A percentile compares a stretch with the other conserved stretches of the same genome.
Conservation (phyloP, 1,140 invertebrate genomes). For the Adoxophyes honmai region DNA sequence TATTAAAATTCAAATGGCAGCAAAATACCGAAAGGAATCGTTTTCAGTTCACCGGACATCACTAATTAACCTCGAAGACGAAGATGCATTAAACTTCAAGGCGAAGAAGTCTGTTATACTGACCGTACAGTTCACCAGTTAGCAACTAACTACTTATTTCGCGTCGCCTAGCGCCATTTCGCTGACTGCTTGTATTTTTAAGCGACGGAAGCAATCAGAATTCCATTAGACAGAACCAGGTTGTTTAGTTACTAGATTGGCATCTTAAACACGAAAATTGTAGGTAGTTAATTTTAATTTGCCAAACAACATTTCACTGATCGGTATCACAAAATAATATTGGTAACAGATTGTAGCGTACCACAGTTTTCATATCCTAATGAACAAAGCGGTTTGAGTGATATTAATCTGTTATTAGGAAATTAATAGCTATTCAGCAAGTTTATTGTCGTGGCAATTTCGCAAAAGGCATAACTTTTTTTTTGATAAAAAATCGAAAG, state of each 20-base stretch:
- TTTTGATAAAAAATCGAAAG: no score
- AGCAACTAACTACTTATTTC: not conserved
- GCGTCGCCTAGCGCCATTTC: not conserved
- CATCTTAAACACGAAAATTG: not conserved
- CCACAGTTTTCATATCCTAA: no score
- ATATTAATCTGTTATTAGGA: no score
- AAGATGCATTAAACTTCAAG: slow-evolving; percentile 12
- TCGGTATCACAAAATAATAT: no score
- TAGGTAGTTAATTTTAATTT: no score
- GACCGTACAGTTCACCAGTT: not conserved
- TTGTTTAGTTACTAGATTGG: not conserved
- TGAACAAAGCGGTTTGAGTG: no score
- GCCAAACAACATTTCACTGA: no score
- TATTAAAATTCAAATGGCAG: slow-evolving; percentile 3
- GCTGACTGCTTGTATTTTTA: slow-evolving; percentile 10
- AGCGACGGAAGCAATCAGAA: slow-evolving; percentile 7
- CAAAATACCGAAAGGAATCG: not conserved
- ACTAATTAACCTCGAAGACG: not conserved
- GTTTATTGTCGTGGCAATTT: no score
- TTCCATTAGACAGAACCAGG: slow-evolving; percentile 5
- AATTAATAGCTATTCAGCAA: no score
- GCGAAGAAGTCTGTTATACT: not conserved
- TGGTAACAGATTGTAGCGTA: no score
- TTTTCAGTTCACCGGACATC: slow-evolving; percentile 10
- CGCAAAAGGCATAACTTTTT: no score